Evolutionary conservation across 2,888 invertebrate genomes (phyloP).

Genomic region (Congeria kusceri): DNA sequence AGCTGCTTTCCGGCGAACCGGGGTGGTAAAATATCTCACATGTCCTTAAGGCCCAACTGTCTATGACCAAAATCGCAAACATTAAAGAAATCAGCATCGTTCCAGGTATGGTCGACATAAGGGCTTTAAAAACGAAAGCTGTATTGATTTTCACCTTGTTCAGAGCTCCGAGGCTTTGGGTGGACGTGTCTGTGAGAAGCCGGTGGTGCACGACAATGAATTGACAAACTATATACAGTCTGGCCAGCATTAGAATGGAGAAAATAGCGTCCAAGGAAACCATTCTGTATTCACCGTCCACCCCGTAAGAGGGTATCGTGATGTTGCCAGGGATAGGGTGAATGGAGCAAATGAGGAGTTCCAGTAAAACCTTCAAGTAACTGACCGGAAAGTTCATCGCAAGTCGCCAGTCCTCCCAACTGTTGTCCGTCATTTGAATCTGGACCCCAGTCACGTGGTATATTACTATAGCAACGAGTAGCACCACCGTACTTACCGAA

Average conservation of each 20-base stretch:
- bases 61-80: slow-evolving; percentile 70
- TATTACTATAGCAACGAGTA: slow-evolving; percentile 63
- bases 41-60: slow-evolving; percentile 76
- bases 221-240: slow-evolving; percentile 74
- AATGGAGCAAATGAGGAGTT: slow-evolving; percentile 71
- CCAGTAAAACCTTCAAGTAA: slow-evolving; percentile 67
- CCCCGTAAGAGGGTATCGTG: slow-evolving; percentile 57
- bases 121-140: slow-evolving; percentile 78
- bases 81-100: slow-evolving; percentile 73
- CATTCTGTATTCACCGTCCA: slow-evolving; percentile 59
- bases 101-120: slow-evolving; percentile 78
- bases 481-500: slow-evolving; percentile 66
- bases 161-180: slow-evolving; percentile 78
- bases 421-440: slow-evolving; percentile 76
- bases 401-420: slow-evolving; percentile 76
- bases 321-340: slow-evolving; percentile 76
- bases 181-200: slow-evolving; percentile 74
- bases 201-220: slow-evolving; percentile 76
- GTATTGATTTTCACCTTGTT: slow-evolving; percentile 79
- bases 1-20: slow-evolving; percentile 63
- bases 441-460: slow-evolving; percentile 73
- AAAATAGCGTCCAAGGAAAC: slow-evolving; percentile 75
- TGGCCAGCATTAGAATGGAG: slow-evolving; percentile 75
- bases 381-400: slow-evolving; percentile 68
- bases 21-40: slow-evolving; percentile 77